Percentiles rank a stretch among this genome's conserved stretches.
phyloP scores from a whole-genome alignment of 1,140 invertebrate species.

The Zaprionus taronus region DNA sequence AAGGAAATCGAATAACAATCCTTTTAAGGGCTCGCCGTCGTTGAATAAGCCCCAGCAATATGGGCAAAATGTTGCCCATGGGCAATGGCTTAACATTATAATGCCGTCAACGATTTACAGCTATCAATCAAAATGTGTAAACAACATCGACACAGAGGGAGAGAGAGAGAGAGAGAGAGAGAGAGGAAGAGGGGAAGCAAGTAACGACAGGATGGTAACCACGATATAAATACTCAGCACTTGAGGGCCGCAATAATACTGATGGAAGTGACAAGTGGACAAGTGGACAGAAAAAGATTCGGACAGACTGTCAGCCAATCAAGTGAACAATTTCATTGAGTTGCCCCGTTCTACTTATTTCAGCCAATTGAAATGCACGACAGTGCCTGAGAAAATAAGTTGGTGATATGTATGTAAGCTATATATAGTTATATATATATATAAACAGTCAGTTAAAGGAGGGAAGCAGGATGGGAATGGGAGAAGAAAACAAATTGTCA shows the following conservation, averaged over 20 bases:
- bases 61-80: conserved; percentile 11
- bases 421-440: not conserved
- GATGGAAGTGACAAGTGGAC: conserved; percentile 34
- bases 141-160: conserved; percentile 20
- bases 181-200: not conserved
- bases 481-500: not conserved
- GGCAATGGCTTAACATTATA: conserved; percentile 34
- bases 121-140: conserved; percentile 23
- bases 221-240: conserved; percentile 57
- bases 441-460: not conserved
- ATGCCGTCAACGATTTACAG: conserved; percentile 3
- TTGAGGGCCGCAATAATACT: conserved; percentile 55
- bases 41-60: conserved; percentile 13
- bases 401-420: conserved; percentile 8
- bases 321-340: conserved; percentile 49
- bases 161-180: conserved; percentile 17
- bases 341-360: conserved; percentile 30
- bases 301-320: conserved; percentile 28
- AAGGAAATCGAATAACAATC: conserved; percentile 25
- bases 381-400: conserved; percentile 16
- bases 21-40: not conserved
- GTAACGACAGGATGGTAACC: conserved; percentile 2
- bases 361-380: conserved; percentile 61
- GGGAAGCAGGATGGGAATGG: not conserved
- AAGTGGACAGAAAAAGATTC: conserved; percentile 22